Percentiles rank a stretch among this genome's conserved stretches.
Evolutionary conservation across 2,113 vertebrate species (phyloP).

Genomic region (Platichthys stellatus): DNA sequence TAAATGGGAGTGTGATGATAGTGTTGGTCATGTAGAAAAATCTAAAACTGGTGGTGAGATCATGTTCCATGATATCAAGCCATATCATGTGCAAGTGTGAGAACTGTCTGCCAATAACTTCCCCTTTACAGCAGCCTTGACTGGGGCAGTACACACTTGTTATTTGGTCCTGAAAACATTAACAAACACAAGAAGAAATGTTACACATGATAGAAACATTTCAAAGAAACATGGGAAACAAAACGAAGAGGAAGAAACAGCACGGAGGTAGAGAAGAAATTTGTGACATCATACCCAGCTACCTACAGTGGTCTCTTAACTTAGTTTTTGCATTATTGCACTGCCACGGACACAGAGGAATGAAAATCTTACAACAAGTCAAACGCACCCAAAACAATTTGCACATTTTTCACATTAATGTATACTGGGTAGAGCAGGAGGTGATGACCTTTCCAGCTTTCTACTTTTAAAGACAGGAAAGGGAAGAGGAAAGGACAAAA

Average conservation of each 20-base stretch:
- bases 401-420: constrained; percentile 56
- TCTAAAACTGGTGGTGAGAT: too few species aligned
- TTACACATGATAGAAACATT: background rate
- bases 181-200: constrained; percentile 4
- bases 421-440: constrained; percentile 49
- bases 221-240: background rate
- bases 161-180: constrained; percentile 64
- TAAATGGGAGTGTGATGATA: background rate
- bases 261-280: constrained; percentile 47
- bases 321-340: constrained; percentile 56
- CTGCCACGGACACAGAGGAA: constrained; percentile 42
- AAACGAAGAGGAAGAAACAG: background rate
- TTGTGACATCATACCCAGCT: constrained; percentile 55
- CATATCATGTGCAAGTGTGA: background rate
- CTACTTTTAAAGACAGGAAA: background rate
- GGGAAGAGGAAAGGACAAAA: constrained; percentile 8
- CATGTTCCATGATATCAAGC: too few species aligned
- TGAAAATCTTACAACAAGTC: constrained; percentile 11
- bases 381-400: constrained; percentile 15
- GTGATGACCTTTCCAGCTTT: background rate
- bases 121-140: background rate
- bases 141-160: background rate
- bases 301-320: constrained; percentile 39
- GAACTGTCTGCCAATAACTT: too few species aligned
- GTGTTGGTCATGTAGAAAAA: background rate